phyloP scores from a whole-genome alignment of 2,888 invertebrate genomes.

The Cheilosia grossa region DNA sequence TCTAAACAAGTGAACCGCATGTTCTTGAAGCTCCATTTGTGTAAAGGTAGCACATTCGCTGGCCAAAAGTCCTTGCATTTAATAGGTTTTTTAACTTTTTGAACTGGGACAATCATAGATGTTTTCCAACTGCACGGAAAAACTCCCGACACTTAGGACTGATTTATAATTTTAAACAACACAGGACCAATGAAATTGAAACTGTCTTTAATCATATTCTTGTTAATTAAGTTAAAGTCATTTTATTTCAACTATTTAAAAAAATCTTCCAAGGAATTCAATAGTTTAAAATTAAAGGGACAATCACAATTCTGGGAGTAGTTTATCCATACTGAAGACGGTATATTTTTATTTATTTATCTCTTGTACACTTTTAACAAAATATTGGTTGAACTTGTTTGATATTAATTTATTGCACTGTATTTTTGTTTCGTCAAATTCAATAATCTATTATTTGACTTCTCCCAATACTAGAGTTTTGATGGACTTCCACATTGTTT shows the following conservation, averaged over 20 bases:
- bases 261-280: too few species aligned
- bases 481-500: too few species aligned
- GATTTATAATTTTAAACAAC: not conserved
- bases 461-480: too few species aligned
- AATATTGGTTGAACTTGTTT: too few species aligned
- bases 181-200: not conserved
- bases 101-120: not conserved
- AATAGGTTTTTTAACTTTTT: not conserved
- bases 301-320: not conserved
- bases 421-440: too few species aligned
- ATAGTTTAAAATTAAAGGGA: too few species aligned
- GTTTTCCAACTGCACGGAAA: not conserved
- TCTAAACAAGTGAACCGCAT: too few species aligned
- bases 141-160: not conserved
- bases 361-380: not conserved
- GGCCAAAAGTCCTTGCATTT: constrained; percentile 5
- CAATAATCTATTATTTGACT: too few species aligned
- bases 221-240: constrained; percentile 5
- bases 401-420: too few species aligned
- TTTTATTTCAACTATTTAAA: not conserved
- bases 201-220: not conserved
- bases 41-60: constrained; percentile 3
- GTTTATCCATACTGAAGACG: not conserved
- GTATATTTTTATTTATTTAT: not conserved
- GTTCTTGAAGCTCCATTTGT: too few species aligned